Percentiles rank a stretch among this genome's conserved stretches.
Evolutionary conservation across 37 sponge, comb jelly and placozoan genomes (phyloP).

Genomic region (Haliclona indistincta): DNA sequence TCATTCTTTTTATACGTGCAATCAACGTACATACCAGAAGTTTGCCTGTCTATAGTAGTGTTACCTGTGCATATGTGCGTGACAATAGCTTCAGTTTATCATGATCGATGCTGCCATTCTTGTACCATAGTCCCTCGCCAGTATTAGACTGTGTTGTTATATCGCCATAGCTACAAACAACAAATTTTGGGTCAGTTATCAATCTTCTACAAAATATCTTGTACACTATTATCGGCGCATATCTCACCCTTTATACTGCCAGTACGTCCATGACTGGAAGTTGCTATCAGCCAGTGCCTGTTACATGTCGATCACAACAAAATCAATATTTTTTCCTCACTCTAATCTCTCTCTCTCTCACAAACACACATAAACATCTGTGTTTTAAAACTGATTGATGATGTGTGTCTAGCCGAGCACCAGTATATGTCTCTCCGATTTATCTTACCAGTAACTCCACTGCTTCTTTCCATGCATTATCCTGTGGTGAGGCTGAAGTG

Average conservation of each 20-base stretch:
- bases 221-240: not conserved
- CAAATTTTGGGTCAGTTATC: not conserved
- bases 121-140: conserved; percentile 61
- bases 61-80: conserved; percentile 69
- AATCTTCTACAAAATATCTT: not conserved
- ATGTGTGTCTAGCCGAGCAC: too few species aligned
- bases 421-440: not conserved
- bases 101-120: conserved; percentile 58
- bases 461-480: conserved; percentile 32
- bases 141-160: conserved; percentile 58
- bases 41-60: not conserved
- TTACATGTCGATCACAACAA: not conserved
- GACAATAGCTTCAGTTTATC: conserved; percentile 62
- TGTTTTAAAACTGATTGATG: too few species aligned
- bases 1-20: not conserved
- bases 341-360: too few species aligned
- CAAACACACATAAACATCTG: too few species aligned
- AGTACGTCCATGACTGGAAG: conserved; percentile 72
- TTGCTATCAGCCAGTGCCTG: conserved; percentile 60
- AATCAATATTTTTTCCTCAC: not conserved
- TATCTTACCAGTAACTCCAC: conserved; percentile 26
- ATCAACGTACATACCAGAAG: too few species aligned
- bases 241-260: conserved; percentile 72
- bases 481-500: conserved; percentile 10
- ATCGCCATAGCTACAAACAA: conserved; percentile 40